phyloP scores from a whole-genome alignment of 2,113 vertebrate species.

The Malaclemys terrapin region DNA sequence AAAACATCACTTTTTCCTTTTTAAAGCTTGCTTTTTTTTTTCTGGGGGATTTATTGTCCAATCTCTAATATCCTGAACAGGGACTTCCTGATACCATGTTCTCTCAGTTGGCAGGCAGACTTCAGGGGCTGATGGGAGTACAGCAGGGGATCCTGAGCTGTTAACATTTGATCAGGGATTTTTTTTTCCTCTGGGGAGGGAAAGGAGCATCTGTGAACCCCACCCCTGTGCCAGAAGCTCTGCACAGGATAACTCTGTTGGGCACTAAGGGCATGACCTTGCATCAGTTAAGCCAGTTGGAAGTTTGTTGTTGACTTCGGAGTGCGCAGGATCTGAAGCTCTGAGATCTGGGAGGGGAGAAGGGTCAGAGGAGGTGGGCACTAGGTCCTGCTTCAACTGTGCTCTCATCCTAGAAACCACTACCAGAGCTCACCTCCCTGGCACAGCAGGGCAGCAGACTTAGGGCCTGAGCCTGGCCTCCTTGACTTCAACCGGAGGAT shows the following conservation, averaged over 20 bases:
- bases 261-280: not conserved
- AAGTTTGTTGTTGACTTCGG: not conserved
- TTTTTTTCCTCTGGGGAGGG: constrained; percentile 21
- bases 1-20: not conserved
- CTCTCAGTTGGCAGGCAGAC: not conserved
- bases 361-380: not conserved
- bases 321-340: not conserved
- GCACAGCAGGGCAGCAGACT: not conserved
- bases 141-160: constrained; percentile 28
- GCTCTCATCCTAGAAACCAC: not conserved
- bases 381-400: not conserved
- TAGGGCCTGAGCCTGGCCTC: not conserved
- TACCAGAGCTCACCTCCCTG: not conserved
- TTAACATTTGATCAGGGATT: constrained; percentile 56
- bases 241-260: not conserved
- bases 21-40: constrained; percentile 51
- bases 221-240: not conserved
- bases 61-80: constrained; percentile 36
- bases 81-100: constrained; percentile 44
- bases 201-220: not conserved
- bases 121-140: constrained; percentile 14
- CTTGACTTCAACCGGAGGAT: not conserved
- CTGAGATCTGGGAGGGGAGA: not conserved
- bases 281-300: not conserved
- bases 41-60: constrained; percentile 19